Percentiles rank a stretch among this genome's conserved stretches.
Evolutionary conservation across 2,888 invertebrate species (phyloP).

Genomic region (Drosophila atripex): DNA sequence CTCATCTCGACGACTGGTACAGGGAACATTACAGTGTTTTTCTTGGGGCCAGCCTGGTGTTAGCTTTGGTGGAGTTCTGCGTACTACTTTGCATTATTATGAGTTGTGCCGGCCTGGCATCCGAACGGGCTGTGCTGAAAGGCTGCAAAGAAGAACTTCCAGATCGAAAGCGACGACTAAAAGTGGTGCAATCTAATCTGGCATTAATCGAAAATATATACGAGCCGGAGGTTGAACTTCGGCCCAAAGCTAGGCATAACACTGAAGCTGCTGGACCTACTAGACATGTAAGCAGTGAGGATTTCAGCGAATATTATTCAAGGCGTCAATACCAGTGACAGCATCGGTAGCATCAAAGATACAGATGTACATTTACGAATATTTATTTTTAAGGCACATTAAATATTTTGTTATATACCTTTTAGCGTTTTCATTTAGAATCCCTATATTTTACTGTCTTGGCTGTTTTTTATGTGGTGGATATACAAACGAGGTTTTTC

Average conservation of each 20-base stretch:
- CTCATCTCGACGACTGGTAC: constrained; percentile 90
- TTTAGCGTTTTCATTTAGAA: too few species aligned
- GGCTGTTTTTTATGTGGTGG: too few species aligned
- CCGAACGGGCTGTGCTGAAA: constrained; percentile 55
- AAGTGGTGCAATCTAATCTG: constrained; percentile 69
- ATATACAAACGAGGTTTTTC: too few species aligned
- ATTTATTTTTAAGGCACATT: too few species aligned
- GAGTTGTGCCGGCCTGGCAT: constrained; percentile 87
- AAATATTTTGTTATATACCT: too few species aligned
- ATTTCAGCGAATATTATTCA: constrained; percentile 1
- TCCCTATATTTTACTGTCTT: too few species aligned
- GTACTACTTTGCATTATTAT: constrained; percentile 89
- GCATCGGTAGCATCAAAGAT: not conserved
- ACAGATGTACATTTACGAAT: not conserved
- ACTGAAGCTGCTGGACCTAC: not conserved
- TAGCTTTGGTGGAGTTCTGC: constrained; percentile 89
- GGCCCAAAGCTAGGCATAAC: constrained; percentile 17
- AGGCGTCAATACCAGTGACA: not conserved
- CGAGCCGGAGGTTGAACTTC: constrained; percentile 78
- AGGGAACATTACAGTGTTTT: constrained; percentile 89
- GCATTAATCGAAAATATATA: constrained; percentile 81
- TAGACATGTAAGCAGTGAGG: constrained; percentile 1
- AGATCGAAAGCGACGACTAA: constrained; percentile 24
- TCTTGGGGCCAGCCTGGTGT: constrained; percentile 87
- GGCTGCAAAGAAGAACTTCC: constrained; percentile 41